Percentiles rank a stretch among this genome's conserved stretches.
These are phyloP conservation scores for Laothoe populi DNA, from an alignment of 2,888 invertebrate species.

Conservation along the genomic window DNA sequence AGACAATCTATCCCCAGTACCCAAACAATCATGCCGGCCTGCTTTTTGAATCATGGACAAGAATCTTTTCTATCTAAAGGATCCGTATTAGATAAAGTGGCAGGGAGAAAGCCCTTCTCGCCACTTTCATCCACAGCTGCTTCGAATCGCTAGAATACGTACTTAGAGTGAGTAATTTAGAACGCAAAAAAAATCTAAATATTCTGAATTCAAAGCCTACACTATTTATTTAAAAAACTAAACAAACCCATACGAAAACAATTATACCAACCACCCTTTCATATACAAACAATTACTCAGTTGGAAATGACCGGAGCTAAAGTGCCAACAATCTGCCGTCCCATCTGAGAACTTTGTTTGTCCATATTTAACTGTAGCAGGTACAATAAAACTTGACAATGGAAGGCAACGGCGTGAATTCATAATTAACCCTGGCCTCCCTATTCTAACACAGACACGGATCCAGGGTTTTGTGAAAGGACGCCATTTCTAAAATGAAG, in stretches of 20 bases:
- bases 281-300: constrained; percentile 1
- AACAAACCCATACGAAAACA: neutral
- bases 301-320: neutral
- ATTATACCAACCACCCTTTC: constrained; percentile 1
- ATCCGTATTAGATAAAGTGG: no score
- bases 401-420: constrained; percentile 2
- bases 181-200: no score
- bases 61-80: no score
- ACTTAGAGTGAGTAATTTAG: no score
- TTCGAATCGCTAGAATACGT: no score
- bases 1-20: no score
- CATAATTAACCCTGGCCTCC: constrained; percentile 16
- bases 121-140: no score
- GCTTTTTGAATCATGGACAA: no score
- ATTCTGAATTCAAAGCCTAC: no score
- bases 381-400: constrained; percentile 19
- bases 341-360: constrained; percentile 5
- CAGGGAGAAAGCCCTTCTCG: no score
- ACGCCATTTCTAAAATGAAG: neutral
- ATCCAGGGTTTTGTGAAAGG: neutral
- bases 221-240: no score
- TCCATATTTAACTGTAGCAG: neutral
- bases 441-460: neutral
- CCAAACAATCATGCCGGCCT: no score
- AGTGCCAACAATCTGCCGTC: neutral